Evolutionary conservation across 2,113 vertebrate species (phyloP).

Genomic region (Arothron firmamentum): DNA sequence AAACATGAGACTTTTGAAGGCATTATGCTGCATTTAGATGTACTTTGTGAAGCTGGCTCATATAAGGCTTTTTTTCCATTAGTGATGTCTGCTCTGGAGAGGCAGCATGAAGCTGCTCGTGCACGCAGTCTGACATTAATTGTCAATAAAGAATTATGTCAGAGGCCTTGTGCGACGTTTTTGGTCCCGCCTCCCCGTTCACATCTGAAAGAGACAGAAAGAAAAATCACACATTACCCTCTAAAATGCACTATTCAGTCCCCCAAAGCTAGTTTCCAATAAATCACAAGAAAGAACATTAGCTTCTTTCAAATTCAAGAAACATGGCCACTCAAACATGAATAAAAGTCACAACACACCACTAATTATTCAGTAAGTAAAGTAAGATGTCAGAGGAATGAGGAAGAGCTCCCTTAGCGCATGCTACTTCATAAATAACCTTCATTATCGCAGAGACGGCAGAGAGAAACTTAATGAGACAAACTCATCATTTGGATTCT

Average conservation of each 20-base stretch:
- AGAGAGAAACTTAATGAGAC: neutral
- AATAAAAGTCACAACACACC: conserved; percentile 4
- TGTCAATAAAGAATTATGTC: conserved; percentile 57
- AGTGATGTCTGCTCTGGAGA: conserved; percentile 62
- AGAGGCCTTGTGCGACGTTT: conserved; percentile 34
- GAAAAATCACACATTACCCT: conserved; percentile 20
- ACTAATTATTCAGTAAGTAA: neutral
- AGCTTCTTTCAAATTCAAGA: conserved; percentile 23
- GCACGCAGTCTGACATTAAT: conserved; percentile 74
- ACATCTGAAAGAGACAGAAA: conserved; percentile 66
- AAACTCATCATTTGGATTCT: conserved; percentile 1
- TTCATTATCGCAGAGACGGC: neutral
- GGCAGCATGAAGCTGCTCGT: conserved; percentile 79
- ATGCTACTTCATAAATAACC: conserved; percentile 7
- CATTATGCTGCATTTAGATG: conserved; percentile 85
- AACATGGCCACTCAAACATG: conserved; percentile 11
- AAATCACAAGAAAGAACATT: conserved; percentile 8
- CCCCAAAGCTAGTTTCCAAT: conserved; percentile 15
- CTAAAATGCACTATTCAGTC: neutral
- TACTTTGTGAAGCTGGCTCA: conserved; percentile 70
- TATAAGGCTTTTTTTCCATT: conserved; percentile 71
- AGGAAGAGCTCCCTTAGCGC: neutral
- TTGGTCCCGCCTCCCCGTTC: conserved; percentile 57
- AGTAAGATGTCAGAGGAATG: neutral
- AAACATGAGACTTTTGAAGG: conserved; percentile 97